Evolutionary conservation across 2,113 vertebrate genomes (phyloP).

Genomic region (Zapornia atra): DNA sequence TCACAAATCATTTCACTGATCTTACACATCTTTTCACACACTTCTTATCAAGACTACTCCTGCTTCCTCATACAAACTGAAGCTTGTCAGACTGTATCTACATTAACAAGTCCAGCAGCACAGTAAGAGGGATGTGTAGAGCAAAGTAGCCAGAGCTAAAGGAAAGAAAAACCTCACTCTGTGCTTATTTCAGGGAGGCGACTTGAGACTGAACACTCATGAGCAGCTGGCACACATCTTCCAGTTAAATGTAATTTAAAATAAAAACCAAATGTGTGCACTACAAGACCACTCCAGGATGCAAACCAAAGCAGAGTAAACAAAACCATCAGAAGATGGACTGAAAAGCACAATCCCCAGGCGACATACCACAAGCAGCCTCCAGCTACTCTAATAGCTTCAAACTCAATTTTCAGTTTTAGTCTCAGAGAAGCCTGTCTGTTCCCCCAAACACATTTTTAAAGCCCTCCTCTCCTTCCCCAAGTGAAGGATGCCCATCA

Average conservation of each 20-base stretch:
- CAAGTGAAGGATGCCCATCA: background rate
- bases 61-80: background rate
- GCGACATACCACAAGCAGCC: background rate
- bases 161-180: background rate
- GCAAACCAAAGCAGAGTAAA: background rate
- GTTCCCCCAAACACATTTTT: background rate
- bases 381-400: fast-evolving
- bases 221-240: background rate
- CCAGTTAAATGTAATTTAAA: background rate
- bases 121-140: background rate
- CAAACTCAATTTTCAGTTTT: background rate
- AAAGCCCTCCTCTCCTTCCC: background rate
- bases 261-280: background rate
- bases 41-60: background rate
- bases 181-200: background rate
- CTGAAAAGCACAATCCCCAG: background rate
- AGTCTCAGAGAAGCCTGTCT: background rate
- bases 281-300: background rate
- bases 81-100: background rate
- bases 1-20: background rate
- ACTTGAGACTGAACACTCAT: background rate
- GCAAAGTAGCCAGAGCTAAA: background rate
- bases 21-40: background rate
- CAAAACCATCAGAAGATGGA: background rate
- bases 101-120: background rate